A percentile compares a stretch with the other conserved stretches of the same genome.
These are phyloP conservation scores for Acrocephalus arundinaceus DNA, from an alignment of 2,113 vertebrate species.

Conservation along the genomic window DNA sequence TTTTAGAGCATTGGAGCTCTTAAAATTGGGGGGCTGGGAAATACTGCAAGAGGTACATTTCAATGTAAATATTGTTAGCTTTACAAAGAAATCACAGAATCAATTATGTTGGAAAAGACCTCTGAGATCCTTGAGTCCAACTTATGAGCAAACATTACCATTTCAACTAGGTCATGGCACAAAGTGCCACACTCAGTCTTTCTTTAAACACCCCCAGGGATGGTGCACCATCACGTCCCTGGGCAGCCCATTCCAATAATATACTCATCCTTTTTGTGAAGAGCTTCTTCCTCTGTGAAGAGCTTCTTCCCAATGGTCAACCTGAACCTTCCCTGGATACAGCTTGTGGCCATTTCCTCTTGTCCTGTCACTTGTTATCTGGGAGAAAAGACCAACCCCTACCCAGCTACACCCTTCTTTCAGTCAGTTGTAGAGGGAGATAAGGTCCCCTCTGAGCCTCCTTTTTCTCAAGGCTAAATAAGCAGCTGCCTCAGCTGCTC, in stretches of 20 bases:
- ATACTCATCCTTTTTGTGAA: not conserved
- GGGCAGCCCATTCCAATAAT: not conserved
- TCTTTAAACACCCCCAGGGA: not conserved
- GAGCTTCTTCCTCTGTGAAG: not conserved
- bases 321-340: not conserved
- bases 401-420: not conserved
- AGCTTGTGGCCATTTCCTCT: too few species aligned
- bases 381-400: not conserved
- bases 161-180: too few species aligned
- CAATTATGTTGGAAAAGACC: not conserved
- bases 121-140: not conserved
- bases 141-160: accelerated
- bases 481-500: not conserved
- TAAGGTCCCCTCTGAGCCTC: not conserved
- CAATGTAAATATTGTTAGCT: not conserved
- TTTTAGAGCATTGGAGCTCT: not conserved
- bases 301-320: not conserved
- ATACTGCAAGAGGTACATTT: not conserved
- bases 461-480: not conserved
- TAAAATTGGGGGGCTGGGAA: not conserved
- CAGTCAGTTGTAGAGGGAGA: accelerated
- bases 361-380: accelerated
- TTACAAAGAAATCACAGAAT: not conserved
- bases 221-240: not conserved
- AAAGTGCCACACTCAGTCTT: not conserved